A percentile compares a stretch with the other conserved stretches of the same genome.
Conservation (phyloP, 2,113 vertebrate species). For the Ginglymostoma cirratum region DNA sequence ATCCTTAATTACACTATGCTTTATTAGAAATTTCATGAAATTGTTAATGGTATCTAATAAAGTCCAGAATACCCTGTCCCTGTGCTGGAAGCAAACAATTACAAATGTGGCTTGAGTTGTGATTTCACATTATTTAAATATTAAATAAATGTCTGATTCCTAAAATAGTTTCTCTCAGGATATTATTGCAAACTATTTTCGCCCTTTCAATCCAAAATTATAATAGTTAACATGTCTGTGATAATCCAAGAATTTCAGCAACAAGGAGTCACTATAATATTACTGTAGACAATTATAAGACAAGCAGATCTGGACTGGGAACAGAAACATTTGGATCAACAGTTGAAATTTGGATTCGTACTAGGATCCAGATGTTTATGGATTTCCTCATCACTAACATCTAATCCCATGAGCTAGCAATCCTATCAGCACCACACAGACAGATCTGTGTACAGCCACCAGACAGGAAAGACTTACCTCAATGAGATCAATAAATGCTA, state of each 20-base stretch:
- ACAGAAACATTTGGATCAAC: slow-evolving; percentile 20
- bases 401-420: slow-evolving; percentile 32
- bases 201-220: neutral
- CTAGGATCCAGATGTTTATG: slow-evolving; percentile 13
- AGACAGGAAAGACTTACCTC: slow-evolving; percentile 33
- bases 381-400: slow-evolving; percentile 23
- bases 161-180: neutral
- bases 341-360: slow-evolving; percentile 15
- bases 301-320: neutral
- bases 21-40: slow-evolving; percentile 1
- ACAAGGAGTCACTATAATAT: neutral
- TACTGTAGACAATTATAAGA: neutral
- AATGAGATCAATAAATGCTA: slow-evolving; percentile 24
- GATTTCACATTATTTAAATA: neutral
- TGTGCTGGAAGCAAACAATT: neutral
- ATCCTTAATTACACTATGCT: neutral
- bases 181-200: neutral
- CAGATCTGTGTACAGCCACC: slow-evolving; percentile 22
- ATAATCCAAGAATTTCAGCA: neutral
- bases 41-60: neutral
- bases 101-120: neutral
- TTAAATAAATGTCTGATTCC: neutral
- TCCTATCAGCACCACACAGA: slow-evolving; percentile 32
- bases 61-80: neutral
- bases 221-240: neutral